phyloP scores from a whole-genome alignment of 2,797 vertebrate species.

The Rhadinocentrus ornatus region DNA sequence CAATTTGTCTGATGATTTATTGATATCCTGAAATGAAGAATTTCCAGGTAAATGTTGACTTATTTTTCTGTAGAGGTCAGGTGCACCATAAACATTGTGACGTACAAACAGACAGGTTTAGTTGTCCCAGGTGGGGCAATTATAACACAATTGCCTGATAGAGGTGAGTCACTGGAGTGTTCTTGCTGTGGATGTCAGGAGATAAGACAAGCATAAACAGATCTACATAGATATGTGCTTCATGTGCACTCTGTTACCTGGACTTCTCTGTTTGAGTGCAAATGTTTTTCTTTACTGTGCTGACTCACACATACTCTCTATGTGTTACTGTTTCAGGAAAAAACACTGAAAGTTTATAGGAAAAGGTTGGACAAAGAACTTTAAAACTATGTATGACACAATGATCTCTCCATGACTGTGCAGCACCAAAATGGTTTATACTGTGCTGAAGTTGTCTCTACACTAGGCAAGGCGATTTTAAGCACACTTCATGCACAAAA shows the following conservation, averaged over 20 bases:
- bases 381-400: background rate
- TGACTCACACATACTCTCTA: slow-evolving; percentile 20
- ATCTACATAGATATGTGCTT: slow-evolving; percentile 27
- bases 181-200: slow-evolving; percentile 25
- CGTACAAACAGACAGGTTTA: background rate
- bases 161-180: slow-evolving; percentile 37
- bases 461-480: no score
- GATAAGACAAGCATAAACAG: slow-evolving; percentile 30
- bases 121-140: slow-evolving; percentile 12
- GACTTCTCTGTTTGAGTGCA: background rate
- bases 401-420: no score
- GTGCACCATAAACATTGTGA: slow-evolving; percentile 6
- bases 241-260: slow-evolving; percentile 32
- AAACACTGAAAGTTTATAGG: background rate
- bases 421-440: no score
- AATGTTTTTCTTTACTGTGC: slow-evolving; percentile 9
- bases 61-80: background rate
- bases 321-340: background rate
- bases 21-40: no score
- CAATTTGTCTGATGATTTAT: background rate
- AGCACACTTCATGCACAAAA: no score
- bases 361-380: background rate
- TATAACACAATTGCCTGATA: slow-evolving; percentile 21
- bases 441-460: no score
- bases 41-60: background rate